phyloP scores from a whole-genome alignment of 2,888 invertebrate genomes.

The Diogma glabrata region DNA sequence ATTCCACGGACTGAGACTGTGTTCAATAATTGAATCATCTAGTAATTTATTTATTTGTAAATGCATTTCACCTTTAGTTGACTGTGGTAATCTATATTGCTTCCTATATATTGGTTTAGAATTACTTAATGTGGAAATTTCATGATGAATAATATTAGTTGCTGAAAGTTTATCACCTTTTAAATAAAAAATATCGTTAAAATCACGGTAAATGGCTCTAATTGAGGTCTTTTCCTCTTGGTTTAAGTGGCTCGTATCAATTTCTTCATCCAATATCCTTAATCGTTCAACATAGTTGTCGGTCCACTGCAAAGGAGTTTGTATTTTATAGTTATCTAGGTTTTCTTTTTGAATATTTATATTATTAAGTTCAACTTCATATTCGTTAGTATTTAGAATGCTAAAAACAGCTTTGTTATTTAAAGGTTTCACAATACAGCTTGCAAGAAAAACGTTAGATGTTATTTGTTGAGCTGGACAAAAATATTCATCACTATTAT shows the following conservation, averaged over 20 bases:
- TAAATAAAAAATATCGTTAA: conserved; percentile 8
- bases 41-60: neutral
- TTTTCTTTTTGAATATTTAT: neutral
- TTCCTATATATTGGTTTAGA: neutral
- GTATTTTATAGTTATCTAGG: neutral
- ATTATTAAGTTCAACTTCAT: neutral
- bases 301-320: neutral
- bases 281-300: neutral
- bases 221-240: neutral
- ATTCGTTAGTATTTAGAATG: conserved; percentile 1
- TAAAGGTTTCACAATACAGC: neutral
- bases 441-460: neutral
- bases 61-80: neutral
- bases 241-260: neutral
- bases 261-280: neutral
- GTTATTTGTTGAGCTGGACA: neutral
- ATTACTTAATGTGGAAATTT: neutral
- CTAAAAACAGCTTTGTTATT: neutral
- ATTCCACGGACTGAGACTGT: neutral
- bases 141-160: neutral
- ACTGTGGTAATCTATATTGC: conserved; percentile 5
- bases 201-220: neutral
- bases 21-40: too few species aligned
- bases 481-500: neutral
- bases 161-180: conserved; percentile 7